These are phyloP conservation scores for Drosophila ambigua DNA, from an alignment of 1,140 invertebrate species.

Conservation along the genomic window DNA sequence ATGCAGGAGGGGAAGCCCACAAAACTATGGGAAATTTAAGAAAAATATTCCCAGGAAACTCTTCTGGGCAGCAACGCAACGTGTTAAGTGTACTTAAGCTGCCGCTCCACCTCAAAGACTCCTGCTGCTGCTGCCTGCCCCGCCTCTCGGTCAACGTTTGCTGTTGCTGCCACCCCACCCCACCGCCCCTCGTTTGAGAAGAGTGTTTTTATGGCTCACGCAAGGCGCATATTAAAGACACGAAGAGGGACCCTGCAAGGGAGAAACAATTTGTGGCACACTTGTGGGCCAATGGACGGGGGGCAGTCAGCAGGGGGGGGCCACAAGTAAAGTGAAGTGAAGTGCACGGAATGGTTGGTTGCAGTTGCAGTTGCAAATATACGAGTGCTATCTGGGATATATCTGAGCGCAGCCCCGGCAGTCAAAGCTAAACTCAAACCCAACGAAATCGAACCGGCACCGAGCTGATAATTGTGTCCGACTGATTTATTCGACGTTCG, in stretches of 20 bases:
- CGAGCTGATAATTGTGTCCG: slow-evolving; percentile 33
- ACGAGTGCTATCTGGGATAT: no score
- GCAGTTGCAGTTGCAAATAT: background rate
- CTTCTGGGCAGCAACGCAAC: slow-evolving; percentile 57
- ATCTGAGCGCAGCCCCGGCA: no score
- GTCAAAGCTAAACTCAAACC: no score
- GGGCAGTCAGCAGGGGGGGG: no score
- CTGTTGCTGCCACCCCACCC: background rate
- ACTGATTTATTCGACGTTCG: slow-evolving; percentile 37
- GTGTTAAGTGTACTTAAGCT: slow-evolving; percentile 73
- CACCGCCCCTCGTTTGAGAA: background rate
- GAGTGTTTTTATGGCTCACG: slow-evolving; percentile 48
- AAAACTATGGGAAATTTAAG: slow-evolving; percentile 26
- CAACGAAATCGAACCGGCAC: slow-evolving; percentile 18
- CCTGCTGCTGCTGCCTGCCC: background rate
- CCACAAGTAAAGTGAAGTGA: no score
- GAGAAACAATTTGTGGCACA: slow-evolving; percentile 39
- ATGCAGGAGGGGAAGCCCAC: background rate
- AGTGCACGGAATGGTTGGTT: background rate
- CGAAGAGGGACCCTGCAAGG: slow-evolving; percentile 13
- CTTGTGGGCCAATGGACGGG: background rate
- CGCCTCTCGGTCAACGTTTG: slow-evolving; percentile 3
- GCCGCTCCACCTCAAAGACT: slow-evolving; percentile 24
- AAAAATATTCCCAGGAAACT: slow-evolving; percentile 14
- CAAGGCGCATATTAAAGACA: slow-evolving; percentile 68